Evolutionary conservation across 1,140 invertebrate genomes (phyloP), one percentile per base, ranked within the genome.

Genomic region (Drosophila truncata): DNA sequence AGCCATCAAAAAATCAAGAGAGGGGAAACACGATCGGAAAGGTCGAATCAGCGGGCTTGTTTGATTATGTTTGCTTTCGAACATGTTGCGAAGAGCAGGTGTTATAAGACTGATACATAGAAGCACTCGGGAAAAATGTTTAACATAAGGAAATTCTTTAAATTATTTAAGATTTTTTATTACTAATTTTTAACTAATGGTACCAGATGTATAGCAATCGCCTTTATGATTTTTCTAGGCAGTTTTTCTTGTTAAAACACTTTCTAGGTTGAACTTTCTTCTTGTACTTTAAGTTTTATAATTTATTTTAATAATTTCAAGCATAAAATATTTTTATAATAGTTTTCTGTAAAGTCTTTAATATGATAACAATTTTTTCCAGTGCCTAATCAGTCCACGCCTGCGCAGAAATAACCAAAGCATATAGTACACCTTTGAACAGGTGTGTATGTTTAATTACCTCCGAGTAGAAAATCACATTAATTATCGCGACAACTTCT

Each of bases 401-500:
- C 50, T 71, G 69, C 50, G 33, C 66, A 58, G 4, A 33, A 14
- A 14, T 54, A 54, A 10, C 1, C 50, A 54, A 3, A 25, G 25
- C 27, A 25, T 37, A 18, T 62, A 23, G 4, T 18, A 33, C 16
- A 67, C 27, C 65, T 29, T 11, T 44, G 31, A 18, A 18, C 29
- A 23, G 16, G 23, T 58, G 63, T 66, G 39, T 62, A 49, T 41
- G 65, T 50, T 50, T 72, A 72, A 72, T 72, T 72, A 71, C 14
- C 25, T 9, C 1, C 66, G 13, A 23, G 37, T 25, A 35, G 41
- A 14, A 71, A 49, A 72, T 50, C 27, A 29, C 69, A 35, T 71
- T 72, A 72, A 71, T 72, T 72, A 59, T 29, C 42, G 42, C 25
- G 49, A 69, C 50, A 59, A 59, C 27, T 71, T 72, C 54, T 49